A percentile compares a stretch with the other conserved stretches of the same genome.
Evolutionary conservation across 1,140 invertebrate genomes (phyloP).

Genomic region (Penaeus japonicus): DNA sequence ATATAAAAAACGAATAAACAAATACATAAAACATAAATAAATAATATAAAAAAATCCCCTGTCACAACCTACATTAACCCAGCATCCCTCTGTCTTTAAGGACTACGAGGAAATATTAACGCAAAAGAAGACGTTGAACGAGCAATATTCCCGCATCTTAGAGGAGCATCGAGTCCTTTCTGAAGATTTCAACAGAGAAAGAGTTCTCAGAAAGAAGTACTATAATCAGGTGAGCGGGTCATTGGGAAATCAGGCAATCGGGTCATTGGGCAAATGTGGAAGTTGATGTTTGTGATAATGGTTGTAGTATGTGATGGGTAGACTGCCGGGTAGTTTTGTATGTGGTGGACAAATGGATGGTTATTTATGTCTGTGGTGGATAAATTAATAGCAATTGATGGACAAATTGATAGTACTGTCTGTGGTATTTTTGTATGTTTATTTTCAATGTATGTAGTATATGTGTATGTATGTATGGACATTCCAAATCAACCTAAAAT

Average conservation of each 20-base stretch:
- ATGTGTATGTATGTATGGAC: slow-evolving; percentile 30
- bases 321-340: too few species aligned
- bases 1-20: too few species aligned
- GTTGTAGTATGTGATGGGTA: too few species aligned
- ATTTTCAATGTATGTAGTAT: slow-evolving; percentile 29
- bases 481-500: not conserved
- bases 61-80: too few species aligned
- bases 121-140: slow-evolving; percentile 36
- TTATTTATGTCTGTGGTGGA: not conserved
- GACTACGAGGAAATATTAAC: not conserved
- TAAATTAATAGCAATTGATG: too few species aligned
- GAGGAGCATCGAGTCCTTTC: slow-evolving; percentile 64
- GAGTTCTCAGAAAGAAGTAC: slow-evolving; percentile 66
- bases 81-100: not conserved
- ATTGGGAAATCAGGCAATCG: not conserved
- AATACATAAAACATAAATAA: not conserved
- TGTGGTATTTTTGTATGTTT: not conserved
- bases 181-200: slow-evolving; percentile 67
- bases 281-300: not conserved
- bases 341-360: not conserved
- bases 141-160: slow-evolving; percentile 38
- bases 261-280: not conserved
- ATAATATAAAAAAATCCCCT: not conserved
- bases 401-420: not conserved
- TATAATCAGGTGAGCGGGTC: slow-evolving; percentile 63